A percentile compares a stretch with the other conserved stretches of the same genome.
These are phyloP conservation scores for Brachypterus glaber DNA, from an alignment of 2,888 invertebrate genomes.

Conservation along the genomic window DNA sequence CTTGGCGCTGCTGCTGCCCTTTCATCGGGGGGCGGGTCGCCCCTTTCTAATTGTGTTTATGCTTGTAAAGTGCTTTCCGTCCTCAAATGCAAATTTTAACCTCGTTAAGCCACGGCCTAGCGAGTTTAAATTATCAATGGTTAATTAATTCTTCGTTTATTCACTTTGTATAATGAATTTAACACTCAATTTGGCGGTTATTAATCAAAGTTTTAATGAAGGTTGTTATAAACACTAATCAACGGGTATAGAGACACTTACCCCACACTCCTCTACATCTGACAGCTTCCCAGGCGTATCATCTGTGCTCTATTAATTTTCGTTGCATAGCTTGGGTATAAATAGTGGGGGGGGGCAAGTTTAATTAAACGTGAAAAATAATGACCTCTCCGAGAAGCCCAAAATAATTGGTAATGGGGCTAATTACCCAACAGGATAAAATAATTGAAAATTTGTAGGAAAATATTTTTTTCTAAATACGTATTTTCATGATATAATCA, in stretches of 20 bases:
- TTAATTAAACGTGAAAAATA: too few relatives aligned
- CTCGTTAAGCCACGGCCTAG: slow-evolving; percentile 44
- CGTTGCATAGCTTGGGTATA: too few relatives aligned
- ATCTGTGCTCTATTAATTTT: neutral
- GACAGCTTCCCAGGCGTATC: slow-evolving; percentile 1
- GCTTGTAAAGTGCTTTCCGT: slow-evolving; percentile 45
- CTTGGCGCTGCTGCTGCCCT: too few relatives aligned
- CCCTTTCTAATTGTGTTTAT: slow-evolving; percentile 42
- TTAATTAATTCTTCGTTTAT: slow-evolving; percentile 48
- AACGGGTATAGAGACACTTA: slow-evolving; percentile 23
- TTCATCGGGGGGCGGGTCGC: slow-evolving; percentile 18
- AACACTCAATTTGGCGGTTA: slow-evolving; percentile 47
- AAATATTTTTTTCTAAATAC: too few relatives aligned
- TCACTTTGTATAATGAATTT: slow-evolving; percentile 43
- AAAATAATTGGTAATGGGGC: too few relatives aligned
- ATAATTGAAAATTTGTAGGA: too few relatives aligned
- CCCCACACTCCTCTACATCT: neutral
- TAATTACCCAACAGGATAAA: too few relatives aligned
- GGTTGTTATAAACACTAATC: slow-evolving; percentile 36
- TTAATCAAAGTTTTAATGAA: slow-evolving; percentile 51
- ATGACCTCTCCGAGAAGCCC: too few relatives aligned
- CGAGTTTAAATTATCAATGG: slow-evolving; percentile 45
- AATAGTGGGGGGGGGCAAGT: too few relatives aligned
- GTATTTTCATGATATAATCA: too few relatives aligned
- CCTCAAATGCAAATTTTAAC: slow-evolving; percentile 47